Percentiles rank a stretch among this genome's conserved stretches.
These are phyloP conservation scores for Nebria ingens DNA, from an alignment of 1,140 invertebrate genomes.

Conservation along the genomic window DNA sequence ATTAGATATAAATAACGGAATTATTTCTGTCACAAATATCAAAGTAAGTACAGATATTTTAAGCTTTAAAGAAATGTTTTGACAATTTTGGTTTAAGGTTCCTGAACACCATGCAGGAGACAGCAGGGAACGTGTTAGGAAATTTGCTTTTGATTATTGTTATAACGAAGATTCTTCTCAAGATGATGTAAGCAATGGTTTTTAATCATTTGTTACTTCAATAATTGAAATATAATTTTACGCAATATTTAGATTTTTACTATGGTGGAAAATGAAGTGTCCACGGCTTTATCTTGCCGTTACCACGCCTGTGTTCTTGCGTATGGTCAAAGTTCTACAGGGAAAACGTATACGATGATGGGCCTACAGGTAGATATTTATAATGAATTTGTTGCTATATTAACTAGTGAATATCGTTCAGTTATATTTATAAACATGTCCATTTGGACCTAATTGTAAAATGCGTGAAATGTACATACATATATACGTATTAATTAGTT, in stretches of 20 bases:
- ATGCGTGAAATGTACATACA: no score
- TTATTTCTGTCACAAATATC: conserved; percentile 41
- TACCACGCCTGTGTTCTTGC: conserved; percentile 57
- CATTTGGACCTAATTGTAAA: no score
- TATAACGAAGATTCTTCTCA: conserved; percentile 52
- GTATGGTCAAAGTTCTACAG: conserved; percentile 71
- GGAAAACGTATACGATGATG: conserved; percentile 72
- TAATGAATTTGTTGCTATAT: neutral
- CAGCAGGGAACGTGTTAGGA: conserved; percentile 51
- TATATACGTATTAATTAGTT: no score
- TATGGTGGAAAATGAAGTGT: conserved; percentile 51
- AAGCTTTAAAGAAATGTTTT: conserved; percentile 11
- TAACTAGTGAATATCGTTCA: neutral
- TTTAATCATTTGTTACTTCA: neutral
- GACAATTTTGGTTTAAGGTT: conserved; percentile 38
- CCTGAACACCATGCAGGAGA: conserved; percentile 50
- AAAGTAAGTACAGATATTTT: conserved; percentile 34
- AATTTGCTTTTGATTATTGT: conserved; percentile 60
- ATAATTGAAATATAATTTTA: neutral
- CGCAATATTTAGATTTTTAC: conserved; percentile 48
- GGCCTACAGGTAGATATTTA: conserved; percentile 37
- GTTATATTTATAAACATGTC: neutral
- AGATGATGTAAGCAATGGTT: conserved; percentile 37
- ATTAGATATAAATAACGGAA: conserved; percentile 36
- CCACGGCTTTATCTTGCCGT: conserved; percentile 42